Percentiles rank a stretch among this genome's conserved stretches.
phyloP scores from a whole-genome alignment of 2,113 vertebrate genomes.

The Pituophis catenifer region DNA sequence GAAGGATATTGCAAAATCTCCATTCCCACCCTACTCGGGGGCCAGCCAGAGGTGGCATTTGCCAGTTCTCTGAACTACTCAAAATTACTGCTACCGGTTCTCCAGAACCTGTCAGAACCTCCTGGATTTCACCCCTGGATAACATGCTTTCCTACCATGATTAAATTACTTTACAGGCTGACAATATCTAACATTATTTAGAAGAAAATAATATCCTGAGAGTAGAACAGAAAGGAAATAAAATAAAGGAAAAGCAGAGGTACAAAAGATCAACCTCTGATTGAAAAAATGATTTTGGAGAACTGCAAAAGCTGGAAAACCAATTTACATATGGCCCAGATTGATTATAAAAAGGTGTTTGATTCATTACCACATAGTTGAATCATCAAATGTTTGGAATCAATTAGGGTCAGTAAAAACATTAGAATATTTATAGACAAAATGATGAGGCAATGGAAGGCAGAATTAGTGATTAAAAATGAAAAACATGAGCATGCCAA shows the following conservation, averaged over 20 bases:
- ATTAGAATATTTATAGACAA: background rate
- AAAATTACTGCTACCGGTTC: no score
- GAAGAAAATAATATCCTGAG: background rate
- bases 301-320: no score
- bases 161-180: no score
- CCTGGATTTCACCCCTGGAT: no score
- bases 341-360: background rate
- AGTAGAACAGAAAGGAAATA: background rate
- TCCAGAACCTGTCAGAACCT: no score
- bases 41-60: no score
- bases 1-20: no score
- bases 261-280: background rate
- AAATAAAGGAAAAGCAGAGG: background rate
- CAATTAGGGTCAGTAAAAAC: background rate
- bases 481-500: background rate
- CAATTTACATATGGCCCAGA: background rate
- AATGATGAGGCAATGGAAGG: no score
- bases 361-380: background rate
- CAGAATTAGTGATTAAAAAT: background rate
- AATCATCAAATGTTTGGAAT: background rate
- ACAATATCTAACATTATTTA: no score
- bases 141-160: no score
- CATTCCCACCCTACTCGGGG: no score
- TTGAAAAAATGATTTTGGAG: background rate
- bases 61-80: no score